Percentiles rank a stretch among this genome's conserved stretches.
phyloP scores from a whole-genome alignment of 2,113 vertebrate species.

The Tamias sibiricus region DNA sequence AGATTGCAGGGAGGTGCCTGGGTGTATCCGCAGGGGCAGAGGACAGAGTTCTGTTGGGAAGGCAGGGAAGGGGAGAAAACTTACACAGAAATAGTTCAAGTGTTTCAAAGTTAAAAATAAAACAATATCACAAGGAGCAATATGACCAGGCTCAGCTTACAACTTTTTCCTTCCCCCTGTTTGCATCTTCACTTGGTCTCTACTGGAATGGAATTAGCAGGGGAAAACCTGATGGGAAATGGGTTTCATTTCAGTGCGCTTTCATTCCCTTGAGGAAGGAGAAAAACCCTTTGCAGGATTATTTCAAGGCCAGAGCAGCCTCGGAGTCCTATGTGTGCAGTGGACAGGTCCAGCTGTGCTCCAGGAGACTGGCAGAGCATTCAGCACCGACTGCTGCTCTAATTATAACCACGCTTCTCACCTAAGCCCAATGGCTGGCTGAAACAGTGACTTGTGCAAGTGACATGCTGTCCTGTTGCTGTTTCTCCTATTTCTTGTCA shows the following conservation, averaged over 20 bases:
- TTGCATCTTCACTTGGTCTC: slow-evolving; percentile 79
- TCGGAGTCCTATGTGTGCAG: not conserved
- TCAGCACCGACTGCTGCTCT: slow-evolving; percentile 33
- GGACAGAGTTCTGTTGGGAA: slow-evolving; percentile 54
- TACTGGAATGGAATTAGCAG: slow-evolving; percentile 52
- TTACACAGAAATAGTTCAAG: slow-evolving; percentile 84
- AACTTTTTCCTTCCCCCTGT: slow-evolving; percentile 73
- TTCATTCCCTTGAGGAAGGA: slow-evolving; percentile 35
- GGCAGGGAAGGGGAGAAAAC: slow-evolving; percentile 76
- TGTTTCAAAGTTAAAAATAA: slow-evolving; percentile 90
- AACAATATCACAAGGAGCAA: slow-evolving; percentile 82
- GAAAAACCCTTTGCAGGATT: slow-evolving; percentile 43
- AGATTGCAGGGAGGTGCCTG: slow-evolving; percentile 36
- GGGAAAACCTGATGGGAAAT: slow-evolving; percentile 13
- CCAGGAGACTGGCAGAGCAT: not conserved
- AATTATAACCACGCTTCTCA: slow-evolving; percentile 56
- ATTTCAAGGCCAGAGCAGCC: not conserved
- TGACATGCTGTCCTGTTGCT: slow-evolving; percentile 12
- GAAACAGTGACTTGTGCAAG: slow-evolving; percentile 60
- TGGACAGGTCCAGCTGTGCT: slow-evolving; percentile 15
- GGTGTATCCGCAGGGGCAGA: not conserved
- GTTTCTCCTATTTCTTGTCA: slow-evolving; percentile 70
- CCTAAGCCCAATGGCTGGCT: slow-evolving; percentile 57
- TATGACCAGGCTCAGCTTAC: slow-evolving; percentile 88
- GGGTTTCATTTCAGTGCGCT: not conserved